A percentile compares a stretch with the other conserved stretches of the same genome.
Conservation (phyloP, 2,113 vertebrate species). For the Ginglymostoma cirratum region DNA sequence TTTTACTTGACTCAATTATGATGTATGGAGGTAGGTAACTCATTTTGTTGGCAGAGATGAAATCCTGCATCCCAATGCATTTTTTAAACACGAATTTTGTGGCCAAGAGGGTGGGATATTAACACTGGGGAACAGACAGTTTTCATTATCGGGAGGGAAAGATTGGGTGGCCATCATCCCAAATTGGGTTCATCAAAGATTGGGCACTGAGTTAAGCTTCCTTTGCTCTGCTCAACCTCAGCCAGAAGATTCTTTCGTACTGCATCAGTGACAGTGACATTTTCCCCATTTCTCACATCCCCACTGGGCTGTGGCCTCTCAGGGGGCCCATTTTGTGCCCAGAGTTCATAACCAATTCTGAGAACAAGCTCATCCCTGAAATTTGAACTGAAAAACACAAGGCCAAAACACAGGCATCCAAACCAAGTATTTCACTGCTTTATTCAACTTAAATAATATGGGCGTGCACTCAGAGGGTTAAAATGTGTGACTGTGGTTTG, state of each 20-base stretch:
- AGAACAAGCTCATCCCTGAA: neutral
- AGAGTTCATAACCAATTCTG: neutral
- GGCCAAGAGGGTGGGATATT: neutral
- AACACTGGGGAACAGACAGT: neutral
- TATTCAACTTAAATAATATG: neutral
- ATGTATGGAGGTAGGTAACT: neutral
- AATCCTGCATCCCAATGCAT: neutral
- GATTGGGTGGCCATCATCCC: neutral
- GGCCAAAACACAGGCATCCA: neutral
- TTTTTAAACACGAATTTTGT: neutral
- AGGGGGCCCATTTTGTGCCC: neutral
- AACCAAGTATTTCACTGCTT: neutral
- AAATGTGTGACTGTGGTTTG: neutral
- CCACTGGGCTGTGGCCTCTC: neutral
- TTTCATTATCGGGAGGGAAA: neutral
- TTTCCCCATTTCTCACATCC: neutral
- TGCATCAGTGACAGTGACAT: neutral
- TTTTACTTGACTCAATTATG: neutral
- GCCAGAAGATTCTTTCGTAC: no score
- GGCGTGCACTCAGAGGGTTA: neutral
- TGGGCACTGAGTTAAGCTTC: neutral
- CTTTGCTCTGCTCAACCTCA: neutral
- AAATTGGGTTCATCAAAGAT: neutral
- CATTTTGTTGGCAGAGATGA: neutral
- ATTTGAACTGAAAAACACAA: neutral